phyloP scores from a whole-genome alignment of 2,113 vertebrate genomes.

The Osmerus mordax region DNA sequence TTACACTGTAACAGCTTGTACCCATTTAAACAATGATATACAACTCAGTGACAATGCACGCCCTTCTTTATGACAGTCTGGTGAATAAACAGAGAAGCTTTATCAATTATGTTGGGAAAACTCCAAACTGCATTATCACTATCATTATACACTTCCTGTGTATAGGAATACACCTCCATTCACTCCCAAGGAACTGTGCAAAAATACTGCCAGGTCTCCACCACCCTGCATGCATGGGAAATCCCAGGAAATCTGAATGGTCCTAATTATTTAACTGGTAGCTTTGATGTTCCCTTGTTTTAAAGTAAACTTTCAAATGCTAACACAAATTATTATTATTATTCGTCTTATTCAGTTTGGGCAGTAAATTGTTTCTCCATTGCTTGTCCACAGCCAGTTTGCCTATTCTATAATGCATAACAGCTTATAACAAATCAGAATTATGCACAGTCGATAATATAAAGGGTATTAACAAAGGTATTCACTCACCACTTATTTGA shows the following conservation, averaged over 20 bases:
- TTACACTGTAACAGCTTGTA: constrained; percentile 58
- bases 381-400: not conserved
- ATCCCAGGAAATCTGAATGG: constrained; percentile 16
- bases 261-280: too few relatives aligned
- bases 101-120: constrained; percentile 1
- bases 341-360: not conserved
- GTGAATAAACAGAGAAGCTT: constrained; percentile 65
- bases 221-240: constrained; percentile 13
- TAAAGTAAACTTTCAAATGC: not conserved
- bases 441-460: not conserved
- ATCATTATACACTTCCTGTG: constrained; percentile 65
- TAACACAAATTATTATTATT: not conserved
- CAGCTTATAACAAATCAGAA: not conserved
- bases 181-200: constrained; percentile 39
- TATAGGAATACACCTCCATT: constrained; percentile 50
- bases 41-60: constrained; percentile 57
- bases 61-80: constrained; percentile 69
- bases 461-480: not conserved
- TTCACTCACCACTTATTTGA: constrained; percentile 81
- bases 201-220: constrained; percentile 27
- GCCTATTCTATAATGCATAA: not conserved
- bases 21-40: constrained; percentile 57
- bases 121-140: constrained; percentile 53
- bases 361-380: too few relatives aligned
- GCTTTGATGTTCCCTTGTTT: too few relatives aligned